These are phyloP conservation scores for Aspidiotus rigidus DNA, from an alignment of 2,888 invertebrate genomes.

Conservation along the genomic window DNA sequence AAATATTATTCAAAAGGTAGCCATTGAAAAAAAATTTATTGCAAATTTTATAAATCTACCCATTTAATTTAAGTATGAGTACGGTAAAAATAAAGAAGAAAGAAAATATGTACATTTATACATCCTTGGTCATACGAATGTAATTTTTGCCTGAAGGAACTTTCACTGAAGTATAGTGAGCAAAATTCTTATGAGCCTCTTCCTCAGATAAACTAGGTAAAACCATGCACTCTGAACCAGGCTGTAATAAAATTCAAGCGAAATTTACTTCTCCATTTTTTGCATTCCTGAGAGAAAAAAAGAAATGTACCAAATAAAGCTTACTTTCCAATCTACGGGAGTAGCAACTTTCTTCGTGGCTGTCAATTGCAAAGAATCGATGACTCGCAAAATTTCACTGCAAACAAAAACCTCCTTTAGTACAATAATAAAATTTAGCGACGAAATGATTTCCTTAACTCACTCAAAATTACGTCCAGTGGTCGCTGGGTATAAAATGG, in stretches of 20 bases:
- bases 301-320: too few species aligned
- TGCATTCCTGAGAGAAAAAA: too few species aligned
- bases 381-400: slow-evolving; percentile 73
- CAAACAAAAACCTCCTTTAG: slow-evolving; percentile 38
- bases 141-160: slow-evolving; percentile 82
- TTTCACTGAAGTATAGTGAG: slow-evolving; percentile 44
- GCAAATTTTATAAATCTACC: too few species aligned
- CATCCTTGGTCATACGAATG: slow-evolving; percentile 51
- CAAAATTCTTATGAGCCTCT: slow-evolving; percentile 48
- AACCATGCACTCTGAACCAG: slow-evolving; percentile 81
- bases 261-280: too few species aligned
- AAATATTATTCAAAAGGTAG: too few species aligned
- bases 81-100: not conserved
- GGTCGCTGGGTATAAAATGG: slow-evolving; percentile 75
- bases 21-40: too few species aligned
- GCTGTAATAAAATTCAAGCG: slow-evolving; percentile 47
- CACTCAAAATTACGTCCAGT: slow-evolving; percentile 79
- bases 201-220: slow-evolving; percentile 66
- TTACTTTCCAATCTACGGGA: slow-evolving; percentile 75
- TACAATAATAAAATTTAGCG: not conserved
- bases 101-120: not conserved
- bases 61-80: too few species aligned
- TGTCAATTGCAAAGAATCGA: slow-evolving; percentile 73
- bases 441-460: slow-evolving; percentile 42
- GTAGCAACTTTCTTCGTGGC: slow-evolving; percentile 64